Conservation (phyloP, 2,113 vertebrate genomes). For the Gymnogyps californianus region DNA sequence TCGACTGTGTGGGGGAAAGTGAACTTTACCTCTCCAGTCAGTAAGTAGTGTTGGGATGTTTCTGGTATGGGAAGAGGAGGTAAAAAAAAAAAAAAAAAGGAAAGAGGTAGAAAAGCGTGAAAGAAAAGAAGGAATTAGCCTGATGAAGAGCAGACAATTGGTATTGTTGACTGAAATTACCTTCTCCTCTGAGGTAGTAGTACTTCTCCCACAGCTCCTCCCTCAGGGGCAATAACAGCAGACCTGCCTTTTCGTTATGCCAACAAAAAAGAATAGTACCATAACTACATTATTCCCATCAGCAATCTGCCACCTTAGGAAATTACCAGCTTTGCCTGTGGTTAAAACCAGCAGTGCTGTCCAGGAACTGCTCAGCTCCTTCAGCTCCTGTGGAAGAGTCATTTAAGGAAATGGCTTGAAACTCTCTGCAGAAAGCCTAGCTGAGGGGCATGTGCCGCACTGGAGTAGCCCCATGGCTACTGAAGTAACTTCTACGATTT, state of each 20-base stretch:
- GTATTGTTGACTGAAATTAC: background rate
- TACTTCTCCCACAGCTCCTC: background rate
- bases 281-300: background rate
- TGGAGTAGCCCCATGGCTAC: background rate
- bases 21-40: background rate
- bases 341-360: background rate
- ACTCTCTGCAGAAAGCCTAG: background rate
- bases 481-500: background rate
- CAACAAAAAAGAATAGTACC: background rate
- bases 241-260: background rate
- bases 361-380: background rate
- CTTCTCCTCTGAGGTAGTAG: background rate
- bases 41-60: background rate
- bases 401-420: background rate
- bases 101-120: rapidly evolving
- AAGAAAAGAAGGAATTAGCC: background rate
- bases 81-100: background rate
- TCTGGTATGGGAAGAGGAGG: rapidly evolving
- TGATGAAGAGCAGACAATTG: background rate
- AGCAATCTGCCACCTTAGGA: background rate
- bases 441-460: rapidly evolving
- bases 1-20: rapidly evolving
- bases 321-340: background rate
- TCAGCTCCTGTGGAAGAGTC: background rate
- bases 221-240: background rate